Evolutionary conservation across 2,113 vertebrate species (phyloP).

Genomic region (Craseonycteris thonglongyai): DNA sequence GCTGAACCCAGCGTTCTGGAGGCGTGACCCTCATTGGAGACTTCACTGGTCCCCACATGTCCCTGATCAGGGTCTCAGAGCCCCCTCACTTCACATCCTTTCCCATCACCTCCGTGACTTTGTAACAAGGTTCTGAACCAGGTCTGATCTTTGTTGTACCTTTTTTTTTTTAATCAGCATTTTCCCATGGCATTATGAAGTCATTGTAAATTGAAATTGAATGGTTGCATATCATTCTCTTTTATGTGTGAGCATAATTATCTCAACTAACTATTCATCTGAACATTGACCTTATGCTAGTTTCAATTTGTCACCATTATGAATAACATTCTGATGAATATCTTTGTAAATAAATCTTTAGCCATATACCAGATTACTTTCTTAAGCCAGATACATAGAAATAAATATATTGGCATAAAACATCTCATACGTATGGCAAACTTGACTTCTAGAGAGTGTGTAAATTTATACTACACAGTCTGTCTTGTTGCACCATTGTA

Average conservation of each 20-base stretch:
- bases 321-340: neutral
- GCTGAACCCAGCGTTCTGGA: neutral
- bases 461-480: neutral
- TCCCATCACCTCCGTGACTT: neutral
- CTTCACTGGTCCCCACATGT: neutral
- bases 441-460: neutral
- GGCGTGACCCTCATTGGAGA: neutral
- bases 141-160: neutral
- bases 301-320: neutral
- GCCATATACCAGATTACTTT: neutral
- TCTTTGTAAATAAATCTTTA: constrained; percentile 5
- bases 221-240: neutral
- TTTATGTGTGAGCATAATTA: neutral
- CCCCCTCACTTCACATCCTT: neutral
- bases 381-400: neutral
- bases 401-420: neutral
- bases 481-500: neutral
- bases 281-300: neutral
- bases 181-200: neutral
- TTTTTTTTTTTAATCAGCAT: neutral
- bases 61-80: neutral
- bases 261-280: neutral
- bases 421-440: neutral
- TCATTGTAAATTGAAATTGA: neutral
- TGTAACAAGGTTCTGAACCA: neutral